Evolutionary conservation across 2,113 vertebrate species (phyloP).

Genomic region (Anser brachyrhynchus): DNA sequence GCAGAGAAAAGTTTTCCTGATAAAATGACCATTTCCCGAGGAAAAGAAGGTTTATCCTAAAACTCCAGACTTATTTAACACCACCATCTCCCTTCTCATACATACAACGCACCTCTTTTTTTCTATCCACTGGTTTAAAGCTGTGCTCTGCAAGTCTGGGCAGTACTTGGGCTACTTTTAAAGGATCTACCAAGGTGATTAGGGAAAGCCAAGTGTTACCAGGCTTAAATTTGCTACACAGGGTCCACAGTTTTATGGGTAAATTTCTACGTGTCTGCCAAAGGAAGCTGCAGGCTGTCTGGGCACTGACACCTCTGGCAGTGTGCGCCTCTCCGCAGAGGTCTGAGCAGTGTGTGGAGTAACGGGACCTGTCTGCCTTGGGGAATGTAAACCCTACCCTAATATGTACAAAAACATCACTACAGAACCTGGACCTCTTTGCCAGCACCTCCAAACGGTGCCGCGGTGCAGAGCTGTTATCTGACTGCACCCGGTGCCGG

Average conservation of each 20-base stretch:
- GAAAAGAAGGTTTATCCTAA: not conserved
- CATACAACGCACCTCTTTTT: not conserved
- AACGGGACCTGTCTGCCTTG: not conserved
- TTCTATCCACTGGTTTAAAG: not conserved
- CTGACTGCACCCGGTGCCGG: not conserved
- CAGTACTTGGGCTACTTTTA: not conserved
- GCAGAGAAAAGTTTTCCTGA: not conserved
- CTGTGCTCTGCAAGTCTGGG: not conserved
- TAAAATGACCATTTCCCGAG: not conserved
- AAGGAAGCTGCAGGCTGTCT: not conserved
- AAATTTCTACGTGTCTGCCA: not conserved
- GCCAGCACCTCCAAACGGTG: not conserved
- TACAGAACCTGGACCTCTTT: not conserved
- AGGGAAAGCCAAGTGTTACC: not conserved
- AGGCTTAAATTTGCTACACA: not conserved
- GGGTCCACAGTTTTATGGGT: not conserved
- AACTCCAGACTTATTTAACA: not conserved
- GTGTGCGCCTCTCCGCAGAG: not conserved
- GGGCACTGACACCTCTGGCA: not conserved
- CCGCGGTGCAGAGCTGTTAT: not conserved
- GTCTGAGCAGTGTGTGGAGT: not conserved
- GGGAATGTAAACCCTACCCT: not conserved
- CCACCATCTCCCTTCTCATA: not conserved
- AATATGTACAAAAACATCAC: not conserved
- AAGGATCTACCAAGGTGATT: not conserved